Conservation (phyloP, 1,140 invertebrate species). For the Proales similis region DNA sequence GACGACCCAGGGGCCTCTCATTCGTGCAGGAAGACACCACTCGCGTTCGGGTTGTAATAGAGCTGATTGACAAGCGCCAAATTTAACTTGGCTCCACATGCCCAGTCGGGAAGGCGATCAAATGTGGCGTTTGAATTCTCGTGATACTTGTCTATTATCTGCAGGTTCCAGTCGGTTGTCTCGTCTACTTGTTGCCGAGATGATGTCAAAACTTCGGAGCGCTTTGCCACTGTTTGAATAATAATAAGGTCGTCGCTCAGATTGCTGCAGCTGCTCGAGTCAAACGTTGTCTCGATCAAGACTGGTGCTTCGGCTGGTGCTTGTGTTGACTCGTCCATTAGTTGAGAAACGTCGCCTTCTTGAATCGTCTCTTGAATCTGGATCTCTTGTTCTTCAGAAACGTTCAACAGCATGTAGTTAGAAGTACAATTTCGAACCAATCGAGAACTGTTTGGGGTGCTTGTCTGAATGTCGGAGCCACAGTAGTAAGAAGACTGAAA, state of each 20-base stretch:
- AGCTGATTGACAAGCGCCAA: slow-evolving; percentile 32
- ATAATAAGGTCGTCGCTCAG: slow-evolving; percentile 35
- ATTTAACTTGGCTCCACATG: slow-evolving; percentile 14
- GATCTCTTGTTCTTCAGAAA: too few relatives aligned
- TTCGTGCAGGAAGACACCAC: slow-evolving; percentile 23
- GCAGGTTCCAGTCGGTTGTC: not conserved
- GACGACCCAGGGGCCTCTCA: too few relatives aligned
- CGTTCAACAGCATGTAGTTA: too few relatives aligned
- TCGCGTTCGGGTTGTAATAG: slow-evolving; percentile 4
- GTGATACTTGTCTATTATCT: slow-evolving; percentile 34
- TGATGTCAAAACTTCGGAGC: not conserved
- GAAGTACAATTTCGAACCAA: too few relatives aligned
- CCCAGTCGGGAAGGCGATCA: slow-evolving; percentile 11
- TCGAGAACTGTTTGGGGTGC: too few relatives aligned
- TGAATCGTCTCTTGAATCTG: too few relatives aligned
- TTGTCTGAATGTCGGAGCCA: too few relatives aligned
- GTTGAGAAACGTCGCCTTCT: not conserved
- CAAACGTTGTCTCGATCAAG: slow-evolving; percentile 16
- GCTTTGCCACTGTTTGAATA: slow-evolving; percentile 15
- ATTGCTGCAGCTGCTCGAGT: slow-evolving; percentile 26
- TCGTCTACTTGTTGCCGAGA: not conserved
- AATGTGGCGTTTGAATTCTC: slow-evolving; percentile 4
- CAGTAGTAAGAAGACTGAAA: too few relatives aligned
- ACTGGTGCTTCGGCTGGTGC: slow-evolving; percentile 16
- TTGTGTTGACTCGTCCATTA: slow-evolving; percentile 21